A percentile compares a stretch with the other conserved stretches of the same genome.
phyloP scores from a whole-genome alignment of 2,797 vertebrate genomes.

The Glossophaga mutica region DNA sequence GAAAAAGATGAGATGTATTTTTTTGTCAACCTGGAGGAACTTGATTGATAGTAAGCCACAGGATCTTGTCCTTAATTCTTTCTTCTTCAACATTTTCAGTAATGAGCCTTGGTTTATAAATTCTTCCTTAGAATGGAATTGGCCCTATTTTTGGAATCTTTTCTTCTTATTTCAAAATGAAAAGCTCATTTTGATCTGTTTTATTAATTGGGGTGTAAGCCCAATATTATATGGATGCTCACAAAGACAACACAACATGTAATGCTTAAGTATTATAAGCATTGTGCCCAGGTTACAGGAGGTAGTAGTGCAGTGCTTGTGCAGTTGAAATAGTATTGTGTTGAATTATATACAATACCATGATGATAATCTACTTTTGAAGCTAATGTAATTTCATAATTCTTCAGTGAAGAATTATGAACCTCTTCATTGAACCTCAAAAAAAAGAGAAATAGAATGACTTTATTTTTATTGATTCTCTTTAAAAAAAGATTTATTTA shows the following conservation, averaged over 20 bases:
- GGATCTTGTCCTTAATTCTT: not conserved
- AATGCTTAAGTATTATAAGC: not conserved
- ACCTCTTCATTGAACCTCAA: not conserved
- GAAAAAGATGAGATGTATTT: not conserved
- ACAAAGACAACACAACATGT: not conserved
- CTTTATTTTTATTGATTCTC: not conserved
- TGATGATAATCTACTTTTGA: not conserved
- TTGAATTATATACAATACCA: not conserved
- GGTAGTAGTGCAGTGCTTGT: not conserved
- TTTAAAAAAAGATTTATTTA: not conserved
- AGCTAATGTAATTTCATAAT: not conserved
- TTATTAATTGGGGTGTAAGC: not conserved
- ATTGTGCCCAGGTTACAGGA: not conserved
- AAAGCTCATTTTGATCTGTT: slow-evolving; percentile 26
- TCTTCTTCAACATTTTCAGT: slow-evolving; percentile 7
- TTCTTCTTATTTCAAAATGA: not conserved
- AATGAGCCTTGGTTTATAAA: not conserved
- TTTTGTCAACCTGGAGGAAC: not conserved
- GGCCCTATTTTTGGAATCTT: not conserved
- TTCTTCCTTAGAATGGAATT: not conserved
- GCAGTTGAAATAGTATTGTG: not conserved
- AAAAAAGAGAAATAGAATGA: not conserved
- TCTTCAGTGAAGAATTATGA: too few species aligned
- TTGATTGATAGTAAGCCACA: not conserved
- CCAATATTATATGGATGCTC: not conserved